Base-by-base conservation (phyloP, 2,797 vertebrate species). In the Microctenopoma lineatum region DNA sequence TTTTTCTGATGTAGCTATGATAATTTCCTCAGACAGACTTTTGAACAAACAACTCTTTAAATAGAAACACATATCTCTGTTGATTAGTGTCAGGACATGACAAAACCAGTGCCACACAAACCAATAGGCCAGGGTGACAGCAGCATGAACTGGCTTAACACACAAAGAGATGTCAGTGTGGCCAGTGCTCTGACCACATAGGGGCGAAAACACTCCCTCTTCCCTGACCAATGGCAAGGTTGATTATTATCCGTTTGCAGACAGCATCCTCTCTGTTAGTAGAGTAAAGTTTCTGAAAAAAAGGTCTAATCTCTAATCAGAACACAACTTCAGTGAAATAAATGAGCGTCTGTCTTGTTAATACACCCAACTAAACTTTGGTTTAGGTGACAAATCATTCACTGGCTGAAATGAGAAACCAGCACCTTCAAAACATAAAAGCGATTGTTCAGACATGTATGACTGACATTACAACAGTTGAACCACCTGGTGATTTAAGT, bases 181-280 rank as follows among this genome's bases (percentile, higher is more conserved):
- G 75, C 77, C 74, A 64, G 42, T 3, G 47, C 42, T 66, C 63
- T 59, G 54, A 71, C 65, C 56, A 16, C 34, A 36, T 12, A 62
- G 26, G 51, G 9, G 5, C 0, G 0, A 46, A 58, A 56, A 57
- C 66, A 84, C 83, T 70, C 87, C 88, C 73, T 77, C 51, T 38
- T 13, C 11, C 21, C 54, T 0, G 26, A 56, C 82, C 85, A 89
- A 90, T 90, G 47, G 57, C 41, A 71, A 32, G 12, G 7, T 18
- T 55, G 29, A 10, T 10, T 63, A 34, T 34, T 34, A 34, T 34
- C 32, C 9, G 32, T 34, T 34, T 34, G 7, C 32, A 34, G 32
- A 34, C 32, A 34, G 32, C 32, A 34, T 34, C 29, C 29, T 32
- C 29, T 32, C 32, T 34, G 7, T 34, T 7, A 34, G 32, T 34